phyloP scores from a whole-genome alignment of 2,888 invertebrate species.

The Diaperis boleti region DNA sequence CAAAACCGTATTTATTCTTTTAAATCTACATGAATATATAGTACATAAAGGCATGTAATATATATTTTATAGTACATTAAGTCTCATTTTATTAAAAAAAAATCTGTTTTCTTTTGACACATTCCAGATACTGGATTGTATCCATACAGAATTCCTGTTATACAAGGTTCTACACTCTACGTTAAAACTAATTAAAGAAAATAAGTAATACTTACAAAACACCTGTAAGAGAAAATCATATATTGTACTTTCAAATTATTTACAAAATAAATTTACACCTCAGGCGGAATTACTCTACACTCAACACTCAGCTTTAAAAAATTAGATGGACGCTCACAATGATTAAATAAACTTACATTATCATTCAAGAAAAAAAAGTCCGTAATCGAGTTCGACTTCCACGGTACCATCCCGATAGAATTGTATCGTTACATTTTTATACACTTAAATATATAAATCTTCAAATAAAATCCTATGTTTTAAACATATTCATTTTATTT shows the following conservation, averaged over 20 bases:
- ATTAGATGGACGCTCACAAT: too few relatives aligned
- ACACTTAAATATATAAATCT: constrained; percentile 13
- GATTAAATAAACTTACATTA: not conserved
- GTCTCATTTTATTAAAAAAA: constrained; percentile 18
- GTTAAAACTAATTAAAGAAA: constrained; percentile 16
- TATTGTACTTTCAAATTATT: constrained; percentile 34
- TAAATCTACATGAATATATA: constrained; percentile 22
- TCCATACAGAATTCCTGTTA: constrained; percentile 3
- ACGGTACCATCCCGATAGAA: constrained; percentile 30
- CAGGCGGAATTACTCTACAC: too few relatives aligned
- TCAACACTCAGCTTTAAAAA: too few relatives aligned
- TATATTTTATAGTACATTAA: constrained; percentile 30
- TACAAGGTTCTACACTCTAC: constrained; percentile 3
- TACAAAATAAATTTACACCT: constrained; percentile 4
- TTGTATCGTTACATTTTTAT: not conserved
- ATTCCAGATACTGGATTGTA: not conserved
- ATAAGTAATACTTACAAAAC: constrained; percentile 27
- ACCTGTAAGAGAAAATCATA: constrained; percentile 18
- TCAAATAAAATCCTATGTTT: constrained; percentile 21
- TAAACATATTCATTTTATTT: constrained; percentile 24
- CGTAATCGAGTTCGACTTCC: too few relatives aligned
- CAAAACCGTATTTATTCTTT: constrained; percentile 36
- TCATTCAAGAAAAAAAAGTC: not conserved
- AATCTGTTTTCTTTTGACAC: constrained; percentile 22
- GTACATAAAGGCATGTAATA: constrained; percentile 30